Evolutionary conservation across 2,888 invertebrate genomes (phyloP), one percentile per base, ranked within the genome.

Genomic region (Eupelmus urozonus): DNA sequence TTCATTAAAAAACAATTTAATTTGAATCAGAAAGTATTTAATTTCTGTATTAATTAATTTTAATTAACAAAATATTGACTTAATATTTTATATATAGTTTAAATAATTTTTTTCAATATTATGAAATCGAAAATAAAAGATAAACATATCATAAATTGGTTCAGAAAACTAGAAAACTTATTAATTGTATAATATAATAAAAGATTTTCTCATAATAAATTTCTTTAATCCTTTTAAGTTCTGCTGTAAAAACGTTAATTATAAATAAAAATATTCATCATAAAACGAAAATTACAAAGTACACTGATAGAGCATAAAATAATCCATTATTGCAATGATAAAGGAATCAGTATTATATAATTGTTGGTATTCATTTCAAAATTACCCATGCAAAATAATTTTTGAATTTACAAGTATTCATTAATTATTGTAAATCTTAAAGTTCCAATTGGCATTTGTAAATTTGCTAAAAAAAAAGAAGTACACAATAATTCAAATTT

Each of bases 151-250:
- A 23, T 53, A 29, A 72, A 51, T 60, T 77, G 67, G 78, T 78
- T 78, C 69, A 78, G 78, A 78, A 73, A 78, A 78, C 78, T 67
- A 78, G 67, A 73, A 66, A 67, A 72, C 55, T 45, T 20, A 83
- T 84, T 81, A 57, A 20, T 25, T 25, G 9, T 11, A 55, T 9
- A 1, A 55, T n/a, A 59, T 59, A 18, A 18, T 18, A 51, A 51
- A 66, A 71, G 63, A 57, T 60, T 5, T 27, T n/a, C n/a, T n/a
- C n/a, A n/a, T n/a, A n/a, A n/a, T n/a, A n/a, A n/a, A n/a, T n/a
- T n/a, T n/a, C n/a, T n/a, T n/a, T n/a, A n/a, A n/a, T n/a, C n/a
- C n/a, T n/a, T n/a, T n/a, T n/a, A n/a, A n/a, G n/a, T n/a, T n/a
- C n/a, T n/a, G n/a, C n/a, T n/a, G n/a, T n/a, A n/a, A n/a, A n/a